Conservation (phyloP, 1,140 invertebrate species). For the Brachionus manjavacas region DNA sequence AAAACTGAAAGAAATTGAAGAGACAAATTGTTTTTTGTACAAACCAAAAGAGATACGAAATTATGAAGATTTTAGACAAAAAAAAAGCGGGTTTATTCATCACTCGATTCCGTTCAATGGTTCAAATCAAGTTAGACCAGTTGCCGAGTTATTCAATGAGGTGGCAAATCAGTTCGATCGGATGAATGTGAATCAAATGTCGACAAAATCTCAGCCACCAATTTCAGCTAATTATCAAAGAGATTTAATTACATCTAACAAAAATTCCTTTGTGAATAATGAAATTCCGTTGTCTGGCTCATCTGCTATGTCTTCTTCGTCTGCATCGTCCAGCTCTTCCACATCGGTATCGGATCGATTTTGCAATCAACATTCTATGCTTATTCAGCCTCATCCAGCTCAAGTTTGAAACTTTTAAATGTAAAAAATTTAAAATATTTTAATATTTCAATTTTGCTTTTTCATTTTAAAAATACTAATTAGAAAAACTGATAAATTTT, state of each 20-base stretch:
- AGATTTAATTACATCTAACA: neutral
- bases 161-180: neutral
- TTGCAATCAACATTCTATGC: neutral
- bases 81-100: neutral
- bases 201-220: constrained; percentile 30
- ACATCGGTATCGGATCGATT: constrained; percentile 24
- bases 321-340: neutral
- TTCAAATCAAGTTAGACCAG: constrained; percentile 6
- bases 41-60: neutral
- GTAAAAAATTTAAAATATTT: neutral
- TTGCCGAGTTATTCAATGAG: constrained; percentile 21
- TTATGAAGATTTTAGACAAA: neutral
- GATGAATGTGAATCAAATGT: constrained; percentile 38
- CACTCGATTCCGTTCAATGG: constrained; percentile 26
- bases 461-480: neutral
- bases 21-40: neutral
- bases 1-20: constrained; percentile 31
- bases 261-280: neutral
- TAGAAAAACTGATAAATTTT: constrained; percentile 12
- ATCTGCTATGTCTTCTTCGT: constrained; percentile 17
- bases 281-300: constrained; percentile 27
- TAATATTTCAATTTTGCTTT: neutral
- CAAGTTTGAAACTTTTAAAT: constrained; percentile 13
- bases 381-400: constrained; percentile 40
- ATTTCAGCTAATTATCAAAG: constrained; percentile 9